phyloP scores from a whole-genome alignment of 2,113 vertebrate genomes.

The Saccopteryx leptura region DNA sequence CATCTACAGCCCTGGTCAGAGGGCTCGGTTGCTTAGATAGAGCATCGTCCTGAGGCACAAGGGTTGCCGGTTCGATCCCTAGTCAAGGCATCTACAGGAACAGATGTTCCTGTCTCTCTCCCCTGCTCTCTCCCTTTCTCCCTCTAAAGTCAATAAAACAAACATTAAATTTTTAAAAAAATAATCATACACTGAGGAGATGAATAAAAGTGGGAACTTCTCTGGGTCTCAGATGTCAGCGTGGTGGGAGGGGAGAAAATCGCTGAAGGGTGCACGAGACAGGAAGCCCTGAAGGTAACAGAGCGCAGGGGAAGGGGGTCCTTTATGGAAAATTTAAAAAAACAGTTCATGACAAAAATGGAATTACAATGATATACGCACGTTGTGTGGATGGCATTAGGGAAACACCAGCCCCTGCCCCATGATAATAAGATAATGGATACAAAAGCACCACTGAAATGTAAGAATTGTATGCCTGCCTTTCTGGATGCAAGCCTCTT shows the following conservation, averaged over 20 bases:
- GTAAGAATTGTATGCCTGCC: fast-evolving
- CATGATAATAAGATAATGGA: neutral
- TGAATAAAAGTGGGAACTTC: fast-evolving
- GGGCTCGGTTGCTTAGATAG: too few relatives aligned
- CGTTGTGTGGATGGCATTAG: neutral
- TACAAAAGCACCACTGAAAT: neutral
- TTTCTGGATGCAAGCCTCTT: neutral
- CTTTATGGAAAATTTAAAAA: neutral
- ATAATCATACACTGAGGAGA: neutral
- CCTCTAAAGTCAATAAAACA: too few relatives aligned
- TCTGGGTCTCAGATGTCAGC: fast-evolving
- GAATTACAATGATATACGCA: fast-evolving
- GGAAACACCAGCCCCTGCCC: neutral
- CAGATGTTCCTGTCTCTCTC: too few relatives aligned
- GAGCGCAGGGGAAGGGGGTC: fast-evolving
- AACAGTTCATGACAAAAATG: neutral
- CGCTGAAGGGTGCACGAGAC: neutral
- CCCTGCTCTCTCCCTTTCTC: too few relatives aligned
- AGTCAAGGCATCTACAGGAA: too few relatives aligned
- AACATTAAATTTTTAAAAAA: neutral
- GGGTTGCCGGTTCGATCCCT: too few relatives aligned
- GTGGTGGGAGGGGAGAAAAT: fast-evolving
- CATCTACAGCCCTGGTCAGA: too few relatives aligned
- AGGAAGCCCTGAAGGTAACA: fast-evolving
- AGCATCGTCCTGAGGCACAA: too few relatives aligned